Evolutionary conservation across 1,140 invertebrate genomes (phyloP).

Genomic region (Sitobion miscanthi): DNA sequence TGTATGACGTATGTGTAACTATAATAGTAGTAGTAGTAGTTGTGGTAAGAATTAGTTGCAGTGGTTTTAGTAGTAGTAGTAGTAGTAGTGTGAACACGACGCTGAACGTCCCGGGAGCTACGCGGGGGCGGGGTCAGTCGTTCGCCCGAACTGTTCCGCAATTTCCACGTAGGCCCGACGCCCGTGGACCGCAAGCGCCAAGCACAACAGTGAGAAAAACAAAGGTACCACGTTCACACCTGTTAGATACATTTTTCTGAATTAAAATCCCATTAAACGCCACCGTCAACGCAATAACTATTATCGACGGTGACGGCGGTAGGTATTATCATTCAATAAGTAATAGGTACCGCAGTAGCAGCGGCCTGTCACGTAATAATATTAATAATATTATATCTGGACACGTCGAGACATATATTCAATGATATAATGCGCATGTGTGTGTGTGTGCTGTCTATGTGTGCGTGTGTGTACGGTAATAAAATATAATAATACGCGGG

Average conservation of each 20-base stretch:
- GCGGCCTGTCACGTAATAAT: not conserved
- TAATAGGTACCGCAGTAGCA: too few species aligned
- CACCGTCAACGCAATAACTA: not conserved
- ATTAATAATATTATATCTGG: not conserved
- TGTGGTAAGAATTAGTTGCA: not conserved
- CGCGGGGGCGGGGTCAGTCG: constrained; percentile 32
- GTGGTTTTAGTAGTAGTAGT: not conserved
- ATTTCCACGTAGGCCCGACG: not conserved
- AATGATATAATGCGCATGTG: not conserved
- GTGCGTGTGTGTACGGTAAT: not conserved
- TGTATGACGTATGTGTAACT: too few species aligned
- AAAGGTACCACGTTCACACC: constrained; percentile 43
- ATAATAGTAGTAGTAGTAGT: not conserved
- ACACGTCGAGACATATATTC: not conserved
- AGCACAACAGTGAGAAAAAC: not conserved
- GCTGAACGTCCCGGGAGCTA: not conserved
- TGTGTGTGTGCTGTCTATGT: not conserved
- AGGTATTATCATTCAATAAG: not conserved
- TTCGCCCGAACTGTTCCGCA: not conserved
- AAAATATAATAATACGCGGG: not conserved
- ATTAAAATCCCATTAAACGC: not conserved
- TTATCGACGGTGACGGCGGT: not conserved
- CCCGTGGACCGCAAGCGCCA: not conserved
- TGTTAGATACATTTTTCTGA: constrained; percentile 43
- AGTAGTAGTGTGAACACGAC: not conserved